Evolutionary conservation across 92 coral and sea anemone species (phyloP), one percentile per base, ranked within the genome.

Genomic region (Actinostola sp.): DNA sequence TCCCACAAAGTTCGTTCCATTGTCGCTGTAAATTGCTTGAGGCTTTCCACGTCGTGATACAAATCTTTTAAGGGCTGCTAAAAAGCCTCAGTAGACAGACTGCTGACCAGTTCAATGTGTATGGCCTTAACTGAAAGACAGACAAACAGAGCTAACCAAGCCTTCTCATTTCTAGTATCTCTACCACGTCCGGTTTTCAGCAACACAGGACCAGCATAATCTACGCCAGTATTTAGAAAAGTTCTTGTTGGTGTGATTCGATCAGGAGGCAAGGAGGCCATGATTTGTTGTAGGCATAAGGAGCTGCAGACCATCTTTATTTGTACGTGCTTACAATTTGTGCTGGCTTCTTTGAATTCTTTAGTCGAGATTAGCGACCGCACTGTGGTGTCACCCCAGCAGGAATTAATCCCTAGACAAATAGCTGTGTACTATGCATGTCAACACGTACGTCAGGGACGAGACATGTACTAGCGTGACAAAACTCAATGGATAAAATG

Each of bases 181-280:
- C 45, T 39, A 7, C 45, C 45, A 14, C 14, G 8, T 7, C 45
- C 45, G 14, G 45, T 39, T 14, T 39, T 39, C 8, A 39, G 14
- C 45, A 39, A 39, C 7, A 39, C 45, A 39, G 72, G 72, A 10
- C 72, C 72, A 35, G 72, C 53, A 44, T 63, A 66, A 39, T 66
- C 72, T 6, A 66, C 14, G 17, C 54, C 71, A 36, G 52, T 21
- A 38, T 21, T 66, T 24, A 39, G 10, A 11, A 66, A 66, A 17
- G 72, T 55, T 66, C 53, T 35, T 39, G 7, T 7, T 7, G 45
- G 14, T 14, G 45, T 39, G 7, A 39, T 39, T 39, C 45, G n/a
- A n/a, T n/a, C n/a, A n/a, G n/a, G n/a, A n/a, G n/a, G n/a, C n/a
- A n/a, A n/a, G n/a, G n/a, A n/a, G n/a, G n/a, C n/a, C n/a, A n/a